Evolutionary conservation across 2,888 invertebrate species (phyloP), one percentile per base, ranked within the genome.

Genomic region (Lithophane socia): DNA sequence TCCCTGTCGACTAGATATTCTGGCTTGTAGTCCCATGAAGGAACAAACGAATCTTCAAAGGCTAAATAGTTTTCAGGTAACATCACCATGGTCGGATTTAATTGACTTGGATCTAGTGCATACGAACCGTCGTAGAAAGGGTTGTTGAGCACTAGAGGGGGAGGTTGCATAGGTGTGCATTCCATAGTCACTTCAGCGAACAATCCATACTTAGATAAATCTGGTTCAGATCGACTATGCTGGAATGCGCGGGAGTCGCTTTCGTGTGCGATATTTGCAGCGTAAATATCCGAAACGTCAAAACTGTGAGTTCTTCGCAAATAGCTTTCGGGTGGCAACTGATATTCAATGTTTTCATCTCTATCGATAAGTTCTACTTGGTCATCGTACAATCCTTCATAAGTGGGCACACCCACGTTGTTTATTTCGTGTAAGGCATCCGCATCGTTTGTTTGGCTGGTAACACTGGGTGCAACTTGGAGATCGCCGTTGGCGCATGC

Each of bases 31-130:
- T 95, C 93, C 95, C 96, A 97, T 10, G 94, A 90, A 56, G 97
- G 96, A 75, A 96, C 96, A 90, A 96, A 97, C 10, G 96, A 95
- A 92, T 97, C 96, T 92, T 97, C 97, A 87, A 97, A 96, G n/a
- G 96, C 96, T 88, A 97, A 92, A 90, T 97, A 97, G 89, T 95
- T 96, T 87, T 97, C 97, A 66, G 97, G 97, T 85, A 97, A 87
- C 75, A 95, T 91, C n/a, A 96, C 92, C 90, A 95, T 92, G 63
- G 92, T 90, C 80, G 93, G 93, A 88, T 92, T 94, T 70, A 94
- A 82, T 80, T 94, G 93, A 54, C 90, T 89, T 42, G 94, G 86
- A 87, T 94, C 92, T 75, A 94, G 89, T 47, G 96, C 95, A 83
- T 94, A 95, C 49, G 96, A 93, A 68, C 94, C 95, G 83, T 96